Base-by-base conservation (phyloP, 2,888 invertebrate genomes). In the Neria commutata region DNA sequence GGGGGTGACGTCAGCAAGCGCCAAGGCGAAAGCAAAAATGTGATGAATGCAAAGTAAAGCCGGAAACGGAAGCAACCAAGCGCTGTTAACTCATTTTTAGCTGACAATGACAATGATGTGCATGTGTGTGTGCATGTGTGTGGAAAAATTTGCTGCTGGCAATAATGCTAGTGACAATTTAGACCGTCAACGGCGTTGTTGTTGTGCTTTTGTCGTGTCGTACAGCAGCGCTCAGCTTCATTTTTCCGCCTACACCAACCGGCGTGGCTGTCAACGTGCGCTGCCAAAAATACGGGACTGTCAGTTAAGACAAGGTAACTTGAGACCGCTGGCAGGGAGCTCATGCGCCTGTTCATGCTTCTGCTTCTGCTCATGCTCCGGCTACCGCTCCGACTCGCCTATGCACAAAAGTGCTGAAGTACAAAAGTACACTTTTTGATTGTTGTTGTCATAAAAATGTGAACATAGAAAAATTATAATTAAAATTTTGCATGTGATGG, bases 371-470 rank as follows among this genome's bases (percentile, higher is more conserved):
- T n/a, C n/a, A n/a, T n/a, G n/a, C n/a, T n/a, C n/a, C n/a, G n/a
- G n/a, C n/a, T n/a, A n/a, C n/a, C n/a, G n/a, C n/a, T n/a, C n/a
- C n/a, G n/a, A n/a, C n/a, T n/a, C n/a, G n/a, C n/a, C n/a, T n/a
- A n/a, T n/a, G n/a, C n/a, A n/a, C 17, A 25, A 19, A 14, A 16
- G 21, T 62, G 58, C 49, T 61, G 61, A 60, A 64, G 73, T 68
- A 70, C 72, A 71, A 68, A 72, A 73, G 74, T 72, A n/a, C 66
- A 74, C n/a, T 72, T 72, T 74, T 71, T 72, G 72, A 72, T 72
- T 74, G 72, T 72, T 74, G 72, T 72, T 72, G 73, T 72, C 71
- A 73, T 73, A 73, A 73, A 72, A n/a, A n/a, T n/a, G n/a, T 72
- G 74, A 72, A 70, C 74, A 72, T 72, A 73, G 72, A 72, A 72